phyloP scores from a whole-genome alignment of 1,140 invertebrate genomes.

The Atopsyche davidsoni region DNA sequence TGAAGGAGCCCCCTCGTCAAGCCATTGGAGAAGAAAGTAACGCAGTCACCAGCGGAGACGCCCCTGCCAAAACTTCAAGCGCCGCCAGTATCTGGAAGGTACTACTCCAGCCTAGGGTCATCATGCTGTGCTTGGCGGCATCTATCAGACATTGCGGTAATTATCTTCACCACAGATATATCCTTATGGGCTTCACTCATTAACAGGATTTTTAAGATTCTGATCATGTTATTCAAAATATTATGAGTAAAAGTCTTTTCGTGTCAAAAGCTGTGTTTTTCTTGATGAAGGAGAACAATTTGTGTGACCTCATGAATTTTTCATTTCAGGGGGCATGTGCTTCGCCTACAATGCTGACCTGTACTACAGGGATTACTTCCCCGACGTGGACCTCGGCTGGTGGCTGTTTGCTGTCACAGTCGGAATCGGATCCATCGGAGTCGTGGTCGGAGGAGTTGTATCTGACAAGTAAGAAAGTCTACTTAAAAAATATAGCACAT shows the following conservation, averaged over 20 bases:
- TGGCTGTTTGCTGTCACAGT: constrained; percentile 84
- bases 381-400: constrained; percentile 79
- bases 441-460: constrained; percentile 79
- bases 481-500: too few relatives aligned
- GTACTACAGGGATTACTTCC: constrained; percentile 82
- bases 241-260: too few relatives aligned
- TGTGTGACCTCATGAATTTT: too few relatives aligned
- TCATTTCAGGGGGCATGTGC: constrained; percentile 67
- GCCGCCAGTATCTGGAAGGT: constrained; percentile 60
- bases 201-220: too few relatives aligned
- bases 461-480: constrained; percentile 75
- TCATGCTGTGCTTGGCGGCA: constrained; percentile 78
- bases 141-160: constrained; percentile 85
- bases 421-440: constrained; percentile 79
- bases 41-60: constrained; percentile 27
- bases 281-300: too few relatives aligned
- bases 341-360: constrained; percentile 87
- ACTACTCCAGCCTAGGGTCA: constrained; percentile 67
- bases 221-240: too few relatives aligned
- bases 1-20: constrained; percentile 71
- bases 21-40: constrained; percentile 62
- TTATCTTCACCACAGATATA: constrained; percentile 25
- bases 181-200: not conserved
- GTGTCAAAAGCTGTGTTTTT: too few relatives aligned
- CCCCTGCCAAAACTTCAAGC: constrained; percentile 31